Evolutionary conservation across 92 coral and sea anemone genomes (phyloP), one percentile per base, ranked within the genome.

Genomic region (Heliopora coerulea): DNA sequence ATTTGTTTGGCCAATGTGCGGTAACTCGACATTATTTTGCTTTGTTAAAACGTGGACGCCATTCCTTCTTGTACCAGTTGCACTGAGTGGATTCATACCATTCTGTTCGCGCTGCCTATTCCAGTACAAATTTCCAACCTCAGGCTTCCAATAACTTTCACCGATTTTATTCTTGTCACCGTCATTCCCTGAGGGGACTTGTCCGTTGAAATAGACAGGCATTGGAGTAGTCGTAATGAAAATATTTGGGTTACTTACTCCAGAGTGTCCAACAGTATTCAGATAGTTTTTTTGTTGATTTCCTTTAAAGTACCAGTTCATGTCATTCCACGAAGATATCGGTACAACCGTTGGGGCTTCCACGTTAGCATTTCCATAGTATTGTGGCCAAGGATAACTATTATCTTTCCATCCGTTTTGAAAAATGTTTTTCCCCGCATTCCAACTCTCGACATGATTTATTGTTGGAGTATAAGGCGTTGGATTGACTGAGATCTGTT

Each of bases 261-360:
- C 54, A 2, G 21, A 21, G 32, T 61, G 30, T 3, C 26, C 12
- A 15, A 23, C 23, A 44, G 20, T 65, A 41, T 41, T 21, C 21
- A 25, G n/a, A 3, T 0, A 5, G 54, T 49, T 67, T 8, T 11
- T 8, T 34, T 65, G 56, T 39, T 23, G 31, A 29, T 41, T 65
- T 3, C 34, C 20, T n/a, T 67, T 67, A 27, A 40, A 46, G 35
- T 54, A 34, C 77, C 77, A 70, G 3, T 34, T 20, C 77, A 52
- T 70, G 32, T 33, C 32, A 33, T 50, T 50, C 77, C 77, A 70
- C 39, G 62, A 30, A 29, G 40, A 7, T 48, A 18, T 15, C 27
- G 77, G 77, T 15, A 49, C 54, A 12, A 23, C 49, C 18, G 49
- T 33, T 70, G 77, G 74, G 26, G 59, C 30, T 63, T 63, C 50